Evolutionary conservation across 2,797 vertebrate genomes (phyloP).

Genomic region (Mus caroli): DNA sequence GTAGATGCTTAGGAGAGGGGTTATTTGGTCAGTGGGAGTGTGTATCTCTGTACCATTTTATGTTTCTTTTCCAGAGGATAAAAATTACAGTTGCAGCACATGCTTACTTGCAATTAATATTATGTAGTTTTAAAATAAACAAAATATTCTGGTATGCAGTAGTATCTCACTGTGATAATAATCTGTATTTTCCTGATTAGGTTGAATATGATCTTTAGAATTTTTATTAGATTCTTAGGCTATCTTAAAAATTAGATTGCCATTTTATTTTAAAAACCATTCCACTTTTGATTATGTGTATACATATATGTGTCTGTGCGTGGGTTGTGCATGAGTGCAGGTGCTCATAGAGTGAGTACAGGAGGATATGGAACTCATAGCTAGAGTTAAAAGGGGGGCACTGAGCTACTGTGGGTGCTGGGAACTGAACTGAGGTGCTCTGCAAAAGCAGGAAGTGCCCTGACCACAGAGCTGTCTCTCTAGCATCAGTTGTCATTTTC

Average conservation of each 20-base stretch:
- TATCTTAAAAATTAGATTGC: slow-evolving; percentile 34
- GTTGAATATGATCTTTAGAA: not conserved
- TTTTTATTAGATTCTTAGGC: slow-evolving; percentile 27
- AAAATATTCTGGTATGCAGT: not conserved
- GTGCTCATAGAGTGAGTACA: not conserved
- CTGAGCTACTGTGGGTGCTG: not conserved
- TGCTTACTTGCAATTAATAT: not conserved
- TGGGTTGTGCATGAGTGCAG: not conserved
- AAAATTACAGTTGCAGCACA: not conserved
- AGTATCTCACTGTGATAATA: not conserved
- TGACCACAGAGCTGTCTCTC: not conserved
- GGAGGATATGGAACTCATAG: not conserved
- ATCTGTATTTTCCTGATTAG: not conserved
- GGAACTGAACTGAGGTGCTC: not conserved
- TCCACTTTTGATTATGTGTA: not conserved
- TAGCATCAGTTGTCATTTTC: not conserved
- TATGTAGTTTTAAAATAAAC: not conserved
- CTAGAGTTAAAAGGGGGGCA: not conserved
- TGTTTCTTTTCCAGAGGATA: not conserved
- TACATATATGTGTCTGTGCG: not conserved
- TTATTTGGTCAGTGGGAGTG: not conserved
- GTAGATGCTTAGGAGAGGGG: not conserved
- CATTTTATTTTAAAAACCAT: slow-evolving; percentile 7
- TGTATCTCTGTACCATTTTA: not conserved
- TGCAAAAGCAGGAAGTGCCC: not conserved